These are phyloP conservation scores for Zonitis immaculata DNA, from an alignment of 2,888 invertebrate species.

Conservation along the genomic window DNA sequence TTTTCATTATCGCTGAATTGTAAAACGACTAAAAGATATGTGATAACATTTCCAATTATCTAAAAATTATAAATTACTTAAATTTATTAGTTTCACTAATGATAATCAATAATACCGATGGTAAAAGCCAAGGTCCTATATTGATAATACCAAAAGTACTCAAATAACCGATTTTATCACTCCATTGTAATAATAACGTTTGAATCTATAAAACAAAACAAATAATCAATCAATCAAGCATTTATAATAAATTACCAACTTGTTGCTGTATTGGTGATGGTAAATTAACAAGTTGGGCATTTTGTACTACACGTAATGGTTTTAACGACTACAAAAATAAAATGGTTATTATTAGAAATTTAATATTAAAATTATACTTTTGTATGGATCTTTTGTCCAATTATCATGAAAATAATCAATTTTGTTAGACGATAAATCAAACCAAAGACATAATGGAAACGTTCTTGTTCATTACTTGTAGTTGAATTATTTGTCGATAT, in stretches of 20 bases:
- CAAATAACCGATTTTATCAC: slow-evolving; percentile 1
- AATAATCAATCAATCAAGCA: background rate
- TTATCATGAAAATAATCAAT: slow-evolving; percentile 19
- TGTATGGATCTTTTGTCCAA: slow-evolving; percentile 19
- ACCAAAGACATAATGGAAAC: slow-evolving; percentile 22
- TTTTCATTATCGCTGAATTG: background rate
- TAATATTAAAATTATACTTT: background rate
- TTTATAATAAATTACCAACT: background rate
- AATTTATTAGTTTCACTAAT: background rate
- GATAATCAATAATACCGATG: background rate
- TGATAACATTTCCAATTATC: slow-evolving; percentile 6
- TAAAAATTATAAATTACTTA: background rate
- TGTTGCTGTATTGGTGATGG: slow-evolving; percentile 4
- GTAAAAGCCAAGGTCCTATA: slow-evolving; percentile 1
- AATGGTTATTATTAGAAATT: background rate
- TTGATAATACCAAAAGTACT: slow-evolving; percentile 2
- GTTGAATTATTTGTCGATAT: slow-evolving; percentile 9
- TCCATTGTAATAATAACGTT: slow-evolving; percentile 6
- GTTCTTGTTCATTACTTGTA: slow-evolving; percentile 23
- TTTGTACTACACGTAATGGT: slow-evolving; percentile 16
- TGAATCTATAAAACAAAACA: background rate
- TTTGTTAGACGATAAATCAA: slow-evolving; percentile 19
- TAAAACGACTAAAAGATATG: slow-evolving; percentile 3
- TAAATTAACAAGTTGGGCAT: background rate
- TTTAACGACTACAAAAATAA: slow-evolving; percentile 1